Percentiles rank a stretch among this genome's conserved stretches.
phyloP scores from a whole-genome alignment of 1,140 invertebrate species.

The Drosophila lacertosa region DNA sequence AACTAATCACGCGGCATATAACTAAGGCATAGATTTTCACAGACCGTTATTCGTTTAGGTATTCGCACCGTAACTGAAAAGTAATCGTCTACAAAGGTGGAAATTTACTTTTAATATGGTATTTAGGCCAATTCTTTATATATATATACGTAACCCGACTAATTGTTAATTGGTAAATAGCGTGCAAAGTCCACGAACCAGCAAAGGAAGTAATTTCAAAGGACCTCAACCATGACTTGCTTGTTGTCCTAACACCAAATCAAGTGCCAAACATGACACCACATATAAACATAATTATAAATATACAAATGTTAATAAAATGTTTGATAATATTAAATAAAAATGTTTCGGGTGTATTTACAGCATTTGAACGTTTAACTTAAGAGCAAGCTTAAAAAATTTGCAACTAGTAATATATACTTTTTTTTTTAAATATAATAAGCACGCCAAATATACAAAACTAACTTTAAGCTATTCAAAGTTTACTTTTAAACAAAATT shows the following conservation, averaged over 20 bases:
- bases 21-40: conserved; percentile 78
- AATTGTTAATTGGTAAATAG: conserved; percentile 51
- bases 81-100: conserved; percentile 73
- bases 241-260: conserved; percentile 64
- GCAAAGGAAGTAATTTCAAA: not conserved
- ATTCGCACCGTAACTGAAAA: conserved; percentile 79
- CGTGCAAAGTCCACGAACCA: conserved; percentile 56
- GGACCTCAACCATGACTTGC: conserved; percentile 61
- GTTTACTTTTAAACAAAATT: conserved; percentile 25
- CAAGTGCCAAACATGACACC: conserved; percentile 28
- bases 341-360: conserved; percentile 64
- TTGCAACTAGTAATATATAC: not conserved
- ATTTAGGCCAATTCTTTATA: conserved; percentile 27
- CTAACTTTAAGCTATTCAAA: conserved; percentile 34
- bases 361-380: conserved; percentile 68
- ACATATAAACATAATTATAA: conserved; percentile 13
- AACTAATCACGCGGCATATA: conserved; percentile 57
- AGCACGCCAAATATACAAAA: conserved; percentile 46
- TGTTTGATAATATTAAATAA: conserved; percentile 38
- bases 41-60: conserved; percentile 80
- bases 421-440: conserved; percentile 13
- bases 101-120: conserved; percentile 51
- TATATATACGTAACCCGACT: conserved; percentile 15
- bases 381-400: conserved; percentile 55
- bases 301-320: conserved; percentile 47